Evolutionary conservation across 1,140 invertebrate genomes (phyloP).

Genomic region (Zaprionus kolodkinae): DNA sequence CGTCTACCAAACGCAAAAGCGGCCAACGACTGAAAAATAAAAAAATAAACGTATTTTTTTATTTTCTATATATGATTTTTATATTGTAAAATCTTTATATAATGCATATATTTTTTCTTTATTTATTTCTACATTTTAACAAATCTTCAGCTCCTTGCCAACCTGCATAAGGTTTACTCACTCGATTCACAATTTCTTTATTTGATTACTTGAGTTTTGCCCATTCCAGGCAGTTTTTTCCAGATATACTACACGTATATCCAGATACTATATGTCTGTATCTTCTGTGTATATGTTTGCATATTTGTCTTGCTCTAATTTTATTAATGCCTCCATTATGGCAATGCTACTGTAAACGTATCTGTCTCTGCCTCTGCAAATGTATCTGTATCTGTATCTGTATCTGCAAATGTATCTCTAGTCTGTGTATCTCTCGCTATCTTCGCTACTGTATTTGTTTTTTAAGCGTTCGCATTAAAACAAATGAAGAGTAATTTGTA

Average conservation of each 20-base stretch:
- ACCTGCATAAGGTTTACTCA: background rate
- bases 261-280: background rate
- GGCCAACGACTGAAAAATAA: conserved; percentile 32
- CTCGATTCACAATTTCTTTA: background rate
- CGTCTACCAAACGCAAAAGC: conserved; percentile 44
- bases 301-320: conserved; percentile 24
- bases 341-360: conserved; percentile 22
- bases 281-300: background rate
- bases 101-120: too few species aligned
- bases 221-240: background rate
- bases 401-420: conserved; percentile 7
- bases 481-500: conserved; percentile 37
- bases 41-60: conserved; percentile 22
- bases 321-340: conserved; percentile 47
- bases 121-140: too few species aligned
- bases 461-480: conserved; percentile 16
- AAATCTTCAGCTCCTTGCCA: background rate
- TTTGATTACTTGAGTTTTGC: background rate
- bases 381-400: conserved; percentile 13
- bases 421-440: background rate
- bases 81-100: too few species aligned
- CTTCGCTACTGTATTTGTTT: conserved; percentile 14
- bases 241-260: background rate
- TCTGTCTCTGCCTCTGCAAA: background rate
- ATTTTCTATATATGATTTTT: background rate